Conservation (phyloP, 2,888 invertebrate genomes). For the Marasmarcha lunaedactyla region DNA sequence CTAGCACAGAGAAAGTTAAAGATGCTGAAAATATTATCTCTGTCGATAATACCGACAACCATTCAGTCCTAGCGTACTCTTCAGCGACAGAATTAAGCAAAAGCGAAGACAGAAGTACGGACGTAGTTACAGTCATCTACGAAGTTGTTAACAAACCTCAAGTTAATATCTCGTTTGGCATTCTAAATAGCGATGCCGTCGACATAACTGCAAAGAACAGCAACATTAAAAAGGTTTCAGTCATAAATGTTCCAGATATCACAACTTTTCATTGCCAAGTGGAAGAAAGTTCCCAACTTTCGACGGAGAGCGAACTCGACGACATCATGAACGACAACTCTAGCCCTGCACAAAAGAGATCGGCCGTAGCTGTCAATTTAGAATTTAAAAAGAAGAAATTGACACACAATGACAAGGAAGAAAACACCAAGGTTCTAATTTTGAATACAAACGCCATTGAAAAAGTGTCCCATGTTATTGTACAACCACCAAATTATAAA, state of each 20-base stretch:
- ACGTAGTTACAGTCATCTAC: constrained; percentile 20
- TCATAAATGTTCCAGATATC: constrained; percentile 25
- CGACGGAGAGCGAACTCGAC: constrained; percentile 26
- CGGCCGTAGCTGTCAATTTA: constrained; percentile 39
- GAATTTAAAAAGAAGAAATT: constrained; percentile 53
- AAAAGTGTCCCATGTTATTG: constrained; percentile 54
- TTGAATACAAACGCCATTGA: constrained; percentile 58
- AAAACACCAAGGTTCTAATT: constrained; percentile 57
- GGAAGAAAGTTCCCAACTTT: constrained; percentile 27
- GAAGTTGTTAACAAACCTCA: constrained; percentile 22
- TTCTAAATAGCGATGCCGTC: constrained; percentile 31
- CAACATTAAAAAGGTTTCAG: constrained; percentile 30
- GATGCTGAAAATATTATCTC: background rate
- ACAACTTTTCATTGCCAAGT: constrained; percentile 38
- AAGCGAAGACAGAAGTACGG: constrained; percentile 16
- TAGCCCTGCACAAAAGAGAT: constrained; percentile 25
- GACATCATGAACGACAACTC: constrained; percentile 29
- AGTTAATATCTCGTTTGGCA: constrained; percentile 33
- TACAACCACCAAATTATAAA: constrained; percentile 63
- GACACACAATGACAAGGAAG: constrained; percentile 25
- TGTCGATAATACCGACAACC: background rate
- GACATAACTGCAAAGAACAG: constrained; percentile 35
- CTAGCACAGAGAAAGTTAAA: background rate
- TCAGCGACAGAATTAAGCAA: constrained; percentile 21
- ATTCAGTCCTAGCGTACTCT: background rate